These are phyloP conservation scores for Synanthedon vespiformis DNA, from an alignment of 2,888 invertebrate genomes.

Conservation along the genomic window DNA sequence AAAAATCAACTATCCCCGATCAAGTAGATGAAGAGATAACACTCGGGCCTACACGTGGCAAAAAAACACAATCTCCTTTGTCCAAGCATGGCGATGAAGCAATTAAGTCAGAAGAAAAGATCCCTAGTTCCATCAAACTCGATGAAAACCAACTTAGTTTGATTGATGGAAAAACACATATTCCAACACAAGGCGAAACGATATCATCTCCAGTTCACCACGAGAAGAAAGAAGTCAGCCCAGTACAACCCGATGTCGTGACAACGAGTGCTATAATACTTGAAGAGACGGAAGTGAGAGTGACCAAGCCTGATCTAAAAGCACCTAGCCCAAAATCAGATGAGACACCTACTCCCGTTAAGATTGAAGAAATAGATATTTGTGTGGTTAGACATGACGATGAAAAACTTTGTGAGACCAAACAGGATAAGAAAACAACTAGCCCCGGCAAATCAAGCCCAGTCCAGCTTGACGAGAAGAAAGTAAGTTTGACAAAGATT, in stretches of 20 bases:
- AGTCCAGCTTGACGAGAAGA: too few species aligned
- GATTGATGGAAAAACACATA: constrained; percentile 2
- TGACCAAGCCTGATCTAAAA: constrained; percentile 1
- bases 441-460: not conserved
- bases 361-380: constrained; percentile 1
- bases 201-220: constrained; percentile 1
- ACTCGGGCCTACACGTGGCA: not conserved
- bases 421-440: not conserved
- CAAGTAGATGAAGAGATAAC: not conserved
- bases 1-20: not conserved
- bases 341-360: constrained; percentile 2
- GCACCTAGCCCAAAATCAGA: not conserved
- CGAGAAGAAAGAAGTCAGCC: not conserved
- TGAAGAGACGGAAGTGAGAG: constrained; percentile 2
- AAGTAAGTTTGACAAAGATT: too few species aligned
- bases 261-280: constrained; percentile 1
- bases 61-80: not conserved
- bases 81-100: constrained; percentile 2
- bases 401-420: not conserved
- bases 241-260: constrained; percentile 5
- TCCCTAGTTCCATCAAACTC: not conserved
- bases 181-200: constrained; percentile 2
- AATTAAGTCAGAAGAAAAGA: constrained; percentile 1
- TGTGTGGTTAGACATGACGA: not conserved
- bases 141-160: not conserved